phyloP scores from a whole-genome alignment of 2,888 invertebrate species.

The Phasia obesa region DNA sequence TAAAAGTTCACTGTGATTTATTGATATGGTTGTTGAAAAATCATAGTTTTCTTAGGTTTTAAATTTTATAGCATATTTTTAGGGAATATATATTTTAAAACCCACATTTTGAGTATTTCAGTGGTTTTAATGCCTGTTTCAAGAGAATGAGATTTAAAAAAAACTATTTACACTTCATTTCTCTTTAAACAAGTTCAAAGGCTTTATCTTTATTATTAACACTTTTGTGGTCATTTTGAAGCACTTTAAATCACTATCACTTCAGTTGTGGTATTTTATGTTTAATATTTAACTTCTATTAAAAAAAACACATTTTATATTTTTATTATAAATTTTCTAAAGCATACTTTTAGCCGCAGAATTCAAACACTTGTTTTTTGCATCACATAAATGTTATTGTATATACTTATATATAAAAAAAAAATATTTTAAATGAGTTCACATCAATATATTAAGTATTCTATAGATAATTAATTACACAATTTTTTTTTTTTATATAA shows the following conservation, averaged over 20 bases:
- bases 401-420: too few species aligned
- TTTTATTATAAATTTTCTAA: conserved; percentile 6
- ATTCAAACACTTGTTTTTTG: neutral
- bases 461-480: too few species aligned
- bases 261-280: too few species aligned
- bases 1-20: neutral
- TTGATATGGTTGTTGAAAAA: conserved; percentile 25
- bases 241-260: neutral
- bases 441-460: too few species aligned
- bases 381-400: too few species aligned
- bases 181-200: too few species aligned
- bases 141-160: neutral
- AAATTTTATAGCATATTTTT: conserved; percentile 45
- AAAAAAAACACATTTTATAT: neutral
- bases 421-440: too few species aligned
- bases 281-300: too few species aligned
- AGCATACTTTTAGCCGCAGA: conserved; percentile 32
- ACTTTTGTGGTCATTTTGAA: neutral
- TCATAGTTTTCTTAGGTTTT: neutral
- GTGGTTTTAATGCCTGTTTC: neutral
- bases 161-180: neutral
- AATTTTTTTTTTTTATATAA: too few species aligned
- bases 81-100: conserved; percentile 3
- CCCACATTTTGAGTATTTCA: neutral
- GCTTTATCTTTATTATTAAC: neutral